phyloP scores from a whole-genome alignment of 2,797 vertebrate species.

The Odontamblyopus rebecca region DNA sequence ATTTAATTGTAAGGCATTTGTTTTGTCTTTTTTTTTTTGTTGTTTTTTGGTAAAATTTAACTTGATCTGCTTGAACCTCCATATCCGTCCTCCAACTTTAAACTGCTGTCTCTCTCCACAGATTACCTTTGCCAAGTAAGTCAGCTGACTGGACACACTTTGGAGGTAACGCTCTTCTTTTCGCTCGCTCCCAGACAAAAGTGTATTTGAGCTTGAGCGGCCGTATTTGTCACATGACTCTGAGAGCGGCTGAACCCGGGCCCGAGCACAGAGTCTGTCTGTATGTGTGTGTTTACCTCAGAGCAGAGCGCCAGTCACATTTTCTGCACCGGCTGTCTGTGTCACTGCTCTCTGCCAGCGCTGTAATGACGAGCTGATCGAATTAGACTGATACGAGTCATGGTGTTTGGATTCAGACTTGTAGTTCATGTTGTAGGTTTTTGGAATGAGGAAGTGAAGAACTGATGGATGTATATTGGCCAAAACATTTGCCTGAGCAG shows the following conservation, averaged over 20 bases:
- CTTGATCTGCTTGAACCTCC: background rate
- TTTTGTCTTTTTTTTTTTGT: background rate
- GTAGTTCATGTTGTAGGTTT: conserved; percentile 10
- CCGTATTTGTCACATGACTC: conserved; percentile 40
- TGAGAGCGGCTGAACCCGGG: conserved; percentile 22
- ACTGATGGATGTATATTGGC: background rate
- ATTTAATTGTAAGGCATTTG: background rate
- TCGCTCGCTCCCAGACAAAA: conserved; percentile 22
- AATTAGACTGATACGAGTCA: conserved; percentile 54
- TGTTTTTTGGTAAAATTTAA: background rate
- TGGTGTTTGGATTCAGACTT: conserved; percentile 30
- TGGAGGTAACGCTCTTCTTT: conserved; percentile 86
- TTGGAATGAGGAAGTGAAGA: background rate
- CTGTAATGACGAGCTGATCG: conserved; percentile 36
- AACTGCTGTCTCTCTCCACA: conserved; percentile 54
- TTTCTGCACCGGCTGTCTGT: conserved; percentile 31
- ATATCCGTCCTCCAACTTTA: background rate
- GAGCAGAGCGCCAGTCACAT: conserved; percentile 34
- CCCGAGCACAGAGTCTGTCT: conserved; percentile 5
- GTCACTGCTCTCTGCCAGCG: conserved; percentile 19
- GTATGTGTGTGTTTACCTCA: conserved; percentile 21
- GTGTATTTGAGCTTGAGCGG: conserved; percentile 43
- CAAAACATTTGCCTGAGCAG: background rate
- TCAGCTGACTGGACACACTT: conserved; percentile 99
- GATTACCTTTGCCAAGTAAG: conserved; percentile 97